Evolutionary conservation across 2,113 vertebrate species (phyloP).

Genomic region (Spea bombifrons): DNA sequence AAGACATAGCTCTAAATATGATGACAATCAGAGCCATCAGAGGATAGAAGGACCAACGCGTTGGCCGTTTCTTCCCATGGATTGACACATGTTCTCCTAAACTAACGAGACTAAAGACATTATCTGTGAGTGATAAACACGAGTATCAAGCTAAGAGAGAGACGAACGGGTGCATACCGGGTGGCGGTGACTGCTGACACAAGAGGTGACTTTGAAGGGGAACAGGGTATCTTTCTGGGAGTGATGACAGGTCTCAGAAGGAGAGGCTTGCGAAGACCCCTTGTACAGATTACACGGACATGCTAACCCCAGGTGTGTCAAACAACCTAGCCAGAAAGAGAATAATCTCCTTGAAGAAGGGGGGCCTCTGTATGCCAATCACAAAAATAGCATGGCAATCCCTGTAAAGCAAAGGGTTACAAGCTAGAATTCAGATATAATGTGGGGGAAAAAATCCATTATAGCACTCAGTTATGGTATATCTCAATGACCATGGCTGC

Average conservation of each 20-base stretch:
- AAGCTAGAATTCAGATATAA: no score
- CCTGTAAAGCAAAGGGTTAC: no score
- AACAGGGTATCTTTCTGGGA: background rate
- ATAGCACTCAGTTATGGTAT: no score
- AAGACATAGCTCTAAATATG: background rate
- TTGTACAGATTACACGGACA: background rate
- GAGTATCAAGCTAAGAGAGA: background rate
- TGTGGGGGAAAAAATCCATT: no score
- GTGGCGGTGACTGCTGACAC: slow-evolving; percentile 32
- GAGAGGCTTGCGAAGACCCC: background rate
- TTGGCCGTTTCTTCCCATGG: background rate
- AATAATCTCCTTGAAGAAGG: background rate
- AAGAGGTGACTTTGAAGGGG: slow-evolving; percentile 14
- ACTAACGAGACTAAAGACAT: background rate
- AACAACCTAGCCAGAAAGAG: no score
- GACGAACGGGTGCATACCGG: background rate
- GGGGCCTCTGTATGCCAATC: background rate
- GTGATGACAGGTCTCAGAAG: slow-evolving; percentile 20
- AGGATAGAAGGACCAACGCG: background rate
- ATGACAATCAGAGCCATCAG: slow-evolving; percentile 1
- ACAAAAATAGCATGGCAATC: no score
- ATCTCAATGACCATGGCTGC: no score
- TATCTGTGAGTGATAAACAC: slow-evolving; percentile 16
- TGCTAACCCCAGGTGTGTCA: background rate
- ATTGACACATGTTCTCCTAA: background rate